Conservation (phyloP, 2,888 invertebrate species). For the Drosophila greeni region DNA sequence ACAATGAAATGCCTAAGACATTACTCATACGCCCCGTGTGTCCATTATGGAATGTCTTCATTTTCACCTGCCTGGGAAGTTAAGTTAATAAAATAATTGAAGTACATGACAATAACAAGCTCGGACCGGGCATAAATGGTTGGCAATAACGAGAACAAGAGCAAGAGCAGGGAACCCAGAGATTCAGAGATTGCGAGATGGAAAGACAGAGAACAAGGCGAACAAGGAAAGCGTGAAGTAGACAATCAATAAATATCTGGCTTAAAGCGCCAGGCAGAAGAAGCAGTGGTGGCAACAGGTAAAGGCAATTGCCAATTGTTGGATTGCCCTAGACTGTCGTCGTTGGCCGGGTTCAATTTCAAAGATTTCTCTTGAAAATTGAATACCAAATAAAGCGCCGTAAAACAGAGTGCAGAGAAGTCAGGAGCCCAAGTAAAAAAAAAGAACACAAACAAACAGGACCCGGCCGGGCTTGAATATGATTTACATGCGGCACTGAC, state of each 20-base stretch:
- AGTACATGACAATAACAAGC: slow-evolving; percentile 36
- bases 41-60: slow-evolving; percentile 21
- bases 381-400: slow-evolving; percentile 58
- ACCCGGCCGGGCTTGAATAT: slow-evolving; percentile 52
- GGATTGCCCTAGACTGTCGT: slow-evolving; percentile 39
- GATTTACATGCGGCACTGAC: slow-evolving; percentile 63
- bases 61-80: slow-evolving; percentile 12
- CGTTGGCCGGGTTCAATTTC: slow-evolving; percentile 36
- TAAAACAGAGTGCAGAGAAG: slow-evolving; percentile 46
- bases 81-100: slow-evolving; percentile 57
- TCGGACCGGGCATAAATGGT: slow-evolving; percentile 40
- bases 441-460: slow-evolving; percentile 13
- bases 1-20: slow-evolving; percentile 26
- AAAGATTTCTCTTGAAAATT: slow-evolving; percentile 52
- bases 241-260: slow-evolving; percentile 57
- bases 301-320: slow-evolving; percentile 60
- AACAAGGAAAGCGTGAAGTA: slow-evolving; percentile 67
- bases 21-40: slow-evolving; percentile 18
- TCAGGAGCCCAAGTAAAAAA: background rate
- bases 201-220: slow-evolving; percentile 16
- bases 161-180: slow-evolving; percentile 10
- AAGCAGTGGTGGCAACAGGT: slow-evolving; percentile 59
- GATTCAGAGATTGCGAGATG: slow-evolving; percentile 14
- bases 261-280: slow-evolving; percentile 37
- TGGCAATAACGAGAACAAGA: slow-evolving; percentile 30